Evolutionary conservation across 2,797 vertebrate genomes (phyloP).

Genomic region (Moxostoma hubbsi): DNA sequence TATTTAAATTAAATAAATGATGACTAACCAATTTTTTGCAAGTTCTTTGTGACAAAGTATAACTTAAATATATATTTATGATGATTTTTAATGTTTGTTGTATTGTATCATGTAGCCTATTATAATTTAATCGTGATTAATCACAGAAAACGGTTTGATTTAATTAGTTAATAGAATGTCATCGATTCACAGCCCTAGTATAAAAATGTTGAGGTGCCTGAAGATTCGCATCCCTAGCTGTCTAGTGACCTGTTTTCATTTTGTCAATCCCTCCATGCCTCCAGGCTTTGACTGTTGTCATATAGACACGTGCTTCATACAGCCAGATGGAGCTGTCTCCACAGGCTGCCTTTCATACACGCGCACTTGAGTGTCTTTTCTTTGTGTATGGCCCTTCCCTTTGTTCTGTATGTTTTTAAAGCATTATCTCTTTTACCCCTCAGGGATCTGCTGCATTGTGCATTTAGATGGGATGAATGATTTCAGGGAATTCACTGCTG

Average conservation of each 20-base stretch:
- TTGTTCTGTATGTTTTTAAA: conserved; percentile 5
- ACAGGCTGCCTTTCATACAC: too few species aligned
- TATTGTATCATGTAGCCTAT: too few species aligned
- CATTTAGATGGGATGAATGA: neutral
- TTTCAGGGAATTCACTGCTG: conserved; percentile 16
- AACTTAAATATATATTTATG: too few species aligned
- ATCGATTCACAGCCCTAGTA: too few species aligned
- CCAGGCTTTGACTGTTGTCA: neutral
- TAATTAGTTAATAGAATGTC: too few species aligned
- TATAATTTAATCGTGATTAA: too few species aligned
- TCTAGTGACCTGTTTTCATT: conserved; percentile 17
- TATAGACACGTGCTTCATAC: conserved; percentile 11
- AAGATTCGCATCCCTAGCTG: neutral
- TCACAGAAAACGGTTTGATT: too few species aligned
- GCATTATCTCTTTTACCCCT: neutral
- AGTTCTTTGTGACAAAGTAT: too few species aligned
- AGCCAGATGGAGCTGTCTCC: neutral
- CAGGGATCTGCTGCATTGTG: conserved; percentile 11
- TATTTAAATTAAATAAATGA: too few species aligned
- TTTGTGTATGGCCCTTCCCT: conserved; percentile 12
- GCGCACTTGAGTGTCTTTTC: neutral
- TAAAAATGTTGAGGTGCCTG: too few species aligned
- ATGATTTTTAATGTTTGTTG: too few species aligned
- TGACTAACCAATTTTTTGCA: too few species aligned
- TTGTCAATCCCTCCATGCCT: neutral